Percentiles rank a stretch among this genome's conserved stretches.
phyloP scores from a whole-genome alignment of 2,113 vertebrate species.

The Anolis carolinensis region DNA sequence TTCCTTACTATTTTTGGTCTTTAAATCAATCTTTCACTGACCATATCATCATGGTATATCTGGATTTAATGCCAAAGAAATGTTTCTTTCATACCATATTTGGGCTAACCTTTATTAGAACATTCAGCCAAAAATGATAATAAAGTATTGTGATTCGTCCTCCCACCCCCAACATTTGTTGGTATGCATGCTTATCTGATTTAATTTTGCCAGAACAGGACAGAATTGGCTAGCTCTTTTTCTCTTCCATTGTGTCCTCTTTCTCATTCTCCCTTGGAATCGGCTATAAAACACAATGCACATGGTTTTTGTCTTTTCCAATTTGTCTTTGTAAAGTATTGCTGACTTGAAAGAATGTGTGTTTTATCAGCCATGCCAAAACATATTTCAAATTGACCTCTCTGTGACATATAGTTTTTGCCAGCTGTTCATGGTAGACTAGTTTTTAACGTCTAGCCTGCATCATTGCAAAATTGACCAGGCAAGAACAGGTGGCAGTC shows the following conservation, averaged over 20 bases:
- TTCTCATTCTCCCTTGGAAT: background rate
- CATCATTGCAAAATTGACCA: constrained; percentile 48
- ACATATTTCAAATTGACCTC: constrained; percentile 32
- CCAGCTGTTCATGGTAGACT: background rate
- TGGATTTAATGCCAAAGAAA: background rate
- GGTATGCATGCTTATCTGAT: constrained; percentile 28
- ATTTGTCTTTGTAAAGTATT: constrained; percentile 33
- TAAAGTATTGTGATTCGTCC: background rate
- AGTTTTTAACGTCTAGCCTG: constrained; percentile 30
- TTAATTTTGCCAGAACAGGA: background rate
- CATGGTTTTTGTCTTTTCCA: background rate
- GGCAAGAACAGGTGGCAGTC: constrained; percentile 55
- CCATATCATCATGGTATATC: background rate
- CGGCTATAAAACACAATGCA: constrained; percentile 12
- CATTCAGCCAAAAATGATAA: background rate
- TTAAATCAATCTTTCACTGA: background rate
- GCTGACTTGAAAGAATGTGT: background rate
- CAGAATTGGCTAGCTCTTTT: constrained; percentile 8
- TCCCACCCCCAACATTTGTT: constrained; percentile 5
- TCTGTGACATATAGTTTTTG: constrained; percentile 6
- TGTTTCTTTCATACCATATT: background rate
- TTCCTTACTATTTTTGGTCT: background rate
- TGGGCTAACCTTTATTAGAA: too few species aligned
- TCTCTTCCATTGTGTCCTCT: constrained; percentile 15
- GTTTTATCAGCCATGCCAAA: constrained; percentile 1